These are phyloP conservation scores for Nycticorax nycticorax DNA, from an alignment of 2,113 vertebrate genomes.

Conservation along the genomic window DNA sequence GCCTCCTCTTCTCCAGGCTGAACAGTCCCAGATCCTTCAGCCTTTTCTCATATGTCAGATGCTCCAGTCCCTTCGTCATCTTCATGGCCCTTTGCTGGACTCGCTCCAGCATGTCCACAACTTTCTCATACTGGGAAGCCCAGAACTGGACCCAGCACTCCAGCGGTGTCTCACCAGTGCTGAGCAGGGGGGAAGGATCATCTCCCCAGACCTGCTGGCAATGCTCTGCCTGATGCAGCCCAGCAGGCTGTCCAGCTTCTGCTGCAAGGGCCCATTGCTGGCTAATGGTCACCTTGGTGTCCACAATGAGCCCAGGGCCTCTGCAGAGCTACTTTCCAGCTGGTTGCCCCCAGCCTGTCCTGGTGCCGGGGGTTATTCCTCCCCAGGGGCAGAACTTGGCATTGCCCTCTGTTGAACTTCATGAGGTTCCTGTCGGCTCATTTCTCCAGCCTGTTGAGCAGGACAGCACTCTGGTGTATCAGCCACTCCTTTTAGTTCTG, in stretches of 20 bases:
- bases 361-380: not conserved
- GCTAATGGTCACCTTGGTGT: not conserved
- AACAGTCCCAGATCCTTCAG: not conserved
- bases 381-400: not conserved
- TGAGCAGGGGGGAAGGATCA: not conserved
- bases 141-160: not conserved
- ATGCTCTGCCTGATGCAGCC: not conserved
- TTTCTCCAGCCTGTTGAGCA: not conserved
- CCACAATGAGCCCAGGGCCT: not conserved
- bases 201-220: not conserved
- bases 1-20: not conserved
- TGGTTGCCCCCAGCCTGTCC: not conserved
- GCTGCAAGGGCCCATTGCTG: fast-evolving
- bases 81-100: not conserved
- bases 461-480: not conserved
- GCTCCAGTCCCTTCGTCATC: not conserved
- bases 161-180: not conserved
- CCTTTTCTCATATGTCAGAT: not conserved
- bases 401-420: not conserved
- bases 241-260: not conserved
- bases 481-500: not conserved
- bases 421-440: not conserved
- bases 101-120: not conserved
- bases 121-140: not conserved
- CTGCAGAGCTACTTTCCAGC: not conserved